phyloP scores from a whole-genome alignment of 2,888 invertebrate species.

The Dryocosmus kuriphilus region DNA sequence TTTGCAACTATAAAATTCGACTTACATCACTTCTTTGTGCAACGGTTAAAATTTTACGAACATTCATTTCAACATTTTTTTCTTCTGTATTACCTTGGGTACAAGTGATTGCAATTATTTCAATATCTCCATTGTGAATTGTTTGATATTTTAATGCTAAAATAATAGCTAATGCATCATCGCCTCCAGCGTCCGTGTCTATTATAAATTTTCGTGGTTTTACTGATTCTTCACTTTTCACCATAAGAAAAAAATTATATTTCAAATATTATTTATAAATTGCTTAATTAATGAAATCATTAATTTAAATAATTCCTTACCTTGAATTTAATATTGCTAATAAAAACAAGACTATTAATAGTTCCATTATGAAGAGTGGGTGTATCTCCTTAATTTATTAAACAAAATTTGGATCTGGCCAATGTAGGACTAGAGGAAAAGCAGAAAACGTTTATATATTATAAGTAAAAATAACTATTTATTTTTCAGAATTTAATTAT shows the following conservation, averaged over 20 bases:
- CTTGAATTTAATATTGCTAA: too few species aligned
- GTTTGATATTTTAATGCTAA: constrained; percentile 67
- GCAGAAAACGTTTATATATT: too few species aligned
- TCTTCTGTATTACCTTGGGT: constrained; percentile 79
- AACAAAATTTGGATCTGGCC: too few species aligned
- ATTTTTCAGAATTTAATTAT: too few species aligned
- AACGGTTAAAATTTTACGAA: constrained; percentile 77
- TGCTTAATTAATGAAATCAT: too few species aligned
- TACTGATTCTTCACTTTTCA: neutral
- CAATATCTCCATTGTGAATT: constrained; percentile 62
- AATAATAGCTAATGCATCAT: constrained; percentile 78
- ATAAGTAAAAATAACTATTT: too few species aligned
- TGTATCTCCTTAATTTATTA: too few species aligned
- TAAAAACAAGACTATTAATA: too few species aligned
- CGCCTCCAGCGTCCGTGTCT: constrained; percentile 79
- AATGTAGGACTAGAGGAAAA: too few species aligned
- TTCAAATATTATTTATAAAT: too few species aligned
- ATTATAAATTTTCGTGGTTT: constrained; percentile 71
- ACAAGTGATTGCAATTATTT: constrained; percentile 80
- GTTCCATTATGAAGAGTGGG: too few species aligned
- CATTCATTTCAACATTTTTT: constrained; percentile 78
- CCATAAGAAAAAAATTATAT: neutral
- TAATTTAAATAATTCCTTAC: too few species aligned
- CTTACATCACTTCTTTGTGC: constrained; percentile 74
- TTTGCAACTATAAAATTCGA: constrained; percentile 42